Percentiles rank a stretch among this genome's conserved stretches.
These are phyloP conservation scores for Pheosia gnoma DNA, from an alignment of 2,888 invertebrate species.

Conservation along the genomic window DNA sequence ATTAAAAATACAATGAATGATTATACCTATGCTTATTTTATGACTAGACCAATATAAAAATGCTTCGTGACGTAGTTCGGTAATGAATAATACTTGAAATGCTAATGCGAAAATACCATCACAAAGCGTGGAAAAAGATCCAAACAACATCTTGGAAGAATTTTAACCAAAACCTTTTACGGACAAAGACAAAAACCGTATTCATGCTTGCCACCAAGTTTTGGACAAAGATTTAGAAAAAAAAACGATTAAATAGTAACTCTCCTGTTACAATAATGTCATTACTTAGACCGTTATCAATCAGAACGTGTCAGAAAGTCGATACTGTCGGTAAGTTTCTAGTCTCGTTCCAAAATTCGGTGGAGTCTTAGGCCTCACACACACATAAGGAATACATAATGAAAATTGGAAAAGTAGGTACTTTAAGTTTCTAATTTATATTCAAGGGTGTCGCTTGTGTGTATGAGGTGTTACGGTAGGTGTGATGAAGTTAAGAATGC, in stretches of 20 bases:
- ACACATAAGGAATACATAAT: no score
- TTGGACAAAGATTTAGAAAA: background rate
- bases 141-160: background rate
- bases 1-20: conserved; percentile 13
- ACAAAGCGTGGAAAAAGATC: background rate
- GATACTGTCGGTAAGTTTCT: no score
- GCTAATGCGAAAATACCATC: background rate
- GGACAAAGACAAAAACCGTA: background rate
- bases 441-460: no score
- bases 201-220: background rate
- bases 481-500: conserved; percentile 37
- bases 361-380: no score
- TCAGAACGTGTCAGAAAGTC: no score
- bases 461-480: background rate
- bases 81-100: background rate
- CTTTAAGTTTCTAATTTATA: no score
- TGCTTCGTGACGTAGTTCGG: conserved; percentile 9
- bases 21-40: conserved; percentile 33
- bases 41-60: conserved; percentile 36
- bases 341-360: no score
- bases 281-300: no score
- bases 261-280: no score
- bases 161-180: background rate
- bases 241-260: no score
- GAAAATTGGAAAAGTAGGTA: no score